Conservation (phyloP, 30 jellyfish, hydroid and myxozoan genomes). For the Sanderia malayensis region DNA sequence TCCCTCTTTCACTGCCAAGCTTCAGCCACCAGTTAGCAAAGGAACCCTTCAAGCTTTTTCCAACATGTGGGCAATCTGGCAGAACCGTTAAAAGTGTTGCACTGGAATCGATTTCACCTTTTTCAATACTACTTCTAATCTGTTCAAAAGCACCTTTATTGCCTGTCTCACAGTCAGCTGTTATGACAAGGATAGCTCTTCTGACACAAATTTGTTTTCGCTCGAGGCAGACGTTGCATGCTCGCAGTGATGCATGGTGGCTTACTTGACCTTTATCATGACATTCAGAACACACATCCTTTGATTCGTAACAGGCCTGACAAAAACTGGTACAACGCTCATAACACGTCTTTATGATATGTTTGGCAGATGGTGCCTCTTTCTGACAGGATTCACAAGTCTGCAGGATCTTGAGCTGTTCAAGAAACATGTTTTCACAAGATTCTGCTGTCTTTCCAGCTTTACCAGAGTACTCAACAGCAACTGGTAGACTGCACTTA, state of each 20-base stretch:
- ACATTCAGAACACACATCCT: constrained; percentile 27
- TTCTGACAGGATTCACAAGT: constrained; percentile 35
- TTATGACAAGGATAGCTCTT: constrained; percentile 30
- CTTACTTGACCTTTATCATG: constrained; percentile 27
- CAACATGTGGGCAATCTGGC: constrained; percentile 44
- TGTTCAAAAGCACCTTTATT: constrained; percentile 34
- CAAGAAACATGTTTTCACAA: constrained; percentile 26
- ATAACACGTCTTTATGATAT: constrained; percentile 1
- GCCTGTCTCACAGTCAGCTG: constrained; percentile 46
- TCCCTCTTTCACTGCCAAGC: constrained; percentile 30
- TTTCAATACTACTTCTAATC: constrained; percentile 25
- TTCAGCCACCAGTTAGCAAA: constrained; percentile 27
- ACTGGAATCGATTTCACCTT: constrained; percentile 6
- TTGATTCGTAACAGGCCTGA: constrained; percentile 12
- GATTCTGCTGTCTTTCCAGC: constrained; percentile 53
- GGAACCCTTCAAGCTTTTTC: constrained; percentile 37
- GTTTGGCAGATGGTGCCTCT: constrained; percentile 29
- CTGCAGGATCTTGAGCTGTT: constrained; percentile 47
- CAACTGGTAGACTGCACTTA: constrained; percentile 38
- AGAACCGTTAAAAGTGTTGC: constrained; percentile 11
- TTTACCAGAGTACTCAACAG: constrained; percentile 39
- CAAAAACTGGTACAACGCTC: constrained; percentile 14
- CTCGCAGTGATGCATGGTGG: constrained; percentile 16
- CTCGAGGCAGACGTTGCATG: constrained; percentile 34
- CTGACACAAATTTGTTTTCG: neutral